phyloP scores from a whole-genome alignment of 2,113 vertebrate species.

The Antigone vipio region DNA sequence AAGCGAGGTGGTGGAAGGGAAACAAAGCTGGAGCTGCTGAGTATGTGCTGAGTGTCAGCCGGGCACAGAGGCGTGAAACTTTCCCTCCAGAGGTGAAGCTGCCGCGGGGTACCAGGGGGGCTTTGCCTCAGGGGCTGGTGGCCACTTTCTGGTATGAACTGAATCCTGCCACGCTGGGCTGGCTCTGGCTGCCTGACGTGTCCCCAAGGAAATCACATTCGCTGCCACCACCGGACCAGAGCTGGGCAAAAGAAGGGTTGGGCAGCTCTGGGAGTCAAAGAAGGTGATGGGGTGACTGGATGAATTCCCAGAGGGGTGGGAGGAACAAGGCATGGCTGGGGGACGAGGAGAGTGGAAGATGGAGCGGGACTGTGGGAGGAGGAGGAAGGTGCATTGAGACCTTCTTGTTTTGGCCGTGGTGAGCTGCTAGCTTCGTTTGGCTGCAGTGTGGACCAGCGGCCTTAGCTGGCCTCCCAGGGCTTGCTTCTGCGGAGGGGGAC shows the following conservation, averaged over 20 bases:
- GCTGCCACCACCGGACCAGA: fast-evolving
- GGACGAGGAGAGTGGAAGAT: fast-evolving
- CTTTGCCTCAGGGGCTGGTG: background rate
- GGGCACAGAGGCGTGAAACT: fast-evolving
- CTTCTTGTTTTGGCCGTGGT: background rate
- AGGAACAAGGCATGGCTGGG: background rate
- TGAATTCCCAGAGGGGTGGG: background rate
- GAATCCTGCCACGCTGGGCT: background rate
- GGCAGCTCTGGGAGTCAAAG: background rate
- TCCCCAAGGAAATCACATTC: fast-evolving
- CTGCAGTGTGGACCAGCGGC: background rate
- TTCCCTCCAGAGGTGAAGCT: background rate
- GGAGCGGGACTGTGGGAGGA: background rate
- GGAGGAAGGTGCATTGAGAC: background rate
- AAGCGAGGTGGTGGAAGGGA: fast-evolving
- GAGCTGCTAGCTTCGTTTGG: background rate
- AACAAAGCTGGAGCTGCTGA: fast-evolving
- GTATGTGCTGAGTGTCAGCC: background rate
- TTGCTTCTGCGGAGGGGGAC: background rate
- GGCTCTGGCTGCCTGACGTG: background rate
- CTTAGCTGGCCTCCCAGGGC: background rate
- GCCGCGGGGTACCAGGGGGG: no score
- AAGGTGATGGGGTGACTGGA: fast-evolving
- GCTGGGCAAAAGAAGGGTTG: background rate
- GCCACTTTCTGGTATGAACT: background rate